Evolutionary conservation across 2,888 invertebrate genomes (phyloP).

Genomic region (Belgica antarctica): DNA sequence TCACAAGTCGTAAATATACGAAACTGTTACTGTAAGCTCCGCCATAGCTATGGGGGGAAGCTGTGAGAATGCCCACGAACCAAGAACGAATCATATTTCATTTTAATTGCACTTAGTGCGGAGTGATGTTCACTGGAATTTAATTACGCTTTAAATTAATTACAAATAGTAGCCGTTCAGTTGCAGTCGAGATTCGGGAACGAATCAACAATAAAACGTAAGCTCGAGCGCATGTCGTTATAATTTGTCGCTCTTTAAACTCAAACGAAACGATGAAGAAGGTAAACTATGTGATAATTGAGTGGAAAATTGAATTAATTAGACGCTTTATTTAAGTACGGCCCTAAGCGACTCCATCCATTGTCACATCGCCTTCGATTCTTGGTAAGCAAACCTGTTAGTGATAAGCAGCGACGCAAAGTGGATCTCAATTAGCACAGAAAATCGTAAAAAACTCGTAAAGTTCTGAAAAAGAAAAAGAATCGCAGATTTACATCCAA

Average conservation of each 20-base stretch:
- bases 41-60: neutral
- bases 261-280: slow-evolving; percentile 7
- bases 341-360: slow-evolving; percentile 38
- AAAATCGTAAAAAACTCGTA: slow-evolving; percentile 3
- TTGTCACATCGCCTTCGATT: neutral
- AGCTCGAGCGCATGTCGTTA: neutral
- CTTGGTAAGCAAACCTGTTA: slow-evolving; percentile 25
- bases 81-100: slow-evolving; percentile 27
- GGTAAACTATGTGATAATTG: slow-evolving; percentile 13
- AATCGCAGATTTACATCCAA: neutral
- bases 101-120: slow-evolving; percentile 27
- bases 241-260: neutral
- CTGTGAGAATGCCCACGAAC: neutral
- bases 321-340: slow-evolving; percentile 16
- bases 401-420: neutral
- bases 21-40: neutral
- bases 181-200: neutral
- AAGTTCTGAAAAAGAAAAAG: no score
- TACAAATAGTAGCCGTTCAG: neutral
- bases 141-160: neutral
- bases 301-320: neutral
- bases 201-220: neutral
- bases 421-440: neutral
- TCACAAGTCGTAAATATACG: slow-evolving; percentile 14
- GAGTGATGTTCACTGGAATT: neutral